Evolutionary conservation across 2,888 invertebrate species (phyloP).

Genomic region (Lasioglossum calceatum): DNA sequence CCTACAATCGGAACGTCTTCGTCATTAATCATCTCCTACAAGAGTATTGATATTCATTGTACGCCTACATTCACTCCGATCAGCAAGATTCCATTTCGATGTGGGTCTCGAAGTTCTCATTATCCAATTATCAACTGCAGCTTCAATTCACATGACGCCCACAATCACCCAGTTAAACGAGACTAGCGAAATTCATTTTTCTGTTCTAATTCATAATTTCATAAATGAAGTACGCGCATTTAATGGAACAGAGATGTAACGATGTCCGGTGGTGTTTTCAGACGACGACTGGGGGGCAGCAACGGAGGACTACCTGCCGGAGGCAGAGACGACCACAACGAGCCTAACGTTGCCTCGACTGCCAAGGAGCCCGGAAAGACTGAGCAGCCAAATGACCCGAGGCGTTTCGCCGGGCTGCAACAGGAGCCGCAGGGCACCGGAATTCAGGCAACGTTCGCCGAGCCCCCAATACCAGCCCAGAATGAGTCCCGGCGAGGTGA

Average conservation of each 20-base stretch:
- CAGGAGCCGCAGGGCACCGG: constrained; percentile 85
- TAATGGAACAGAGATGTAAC: neutral
- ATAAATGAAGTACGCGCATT: too few species aligned
- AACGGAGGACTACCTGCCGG: constrained; percentile 80
- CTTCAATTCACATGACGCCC: too few species aligned
- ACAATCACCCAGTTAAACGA: too few species aligned
- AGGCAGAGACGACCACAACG: constrained; percentile 72
- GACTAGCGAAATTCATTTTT: too few species aligned
- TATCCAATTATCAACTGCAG: too few species aligned
- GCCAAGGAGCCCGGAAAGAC: constrained; percentile 80
- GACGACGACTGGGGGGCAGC: constrained; percentile 89
- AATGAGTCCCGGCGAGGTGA: constrained; percentile 82
- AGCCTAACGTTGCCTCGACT: constrained; percentile 80
- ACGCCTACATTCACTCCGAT: neutral
- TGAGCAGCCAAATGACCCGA: constrained; percentile 66
- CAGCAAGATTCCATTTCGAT: neutral
- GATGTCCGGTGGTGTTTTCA: constrained; percentile 83
- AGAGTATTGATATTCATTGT: neutral
- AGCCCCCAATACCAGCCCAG: constrained; percentile 84
- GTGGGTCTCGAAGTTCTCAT: too few species aligned
- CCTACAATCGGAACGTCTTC: neutral
- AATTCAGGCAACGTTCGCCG: constrained; percentile 84
- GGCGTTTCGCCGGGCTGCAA: constrained; percentile 77
- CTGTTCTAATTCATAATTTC: too few species aligned
- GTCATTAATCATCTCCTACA: neutral